A percentile compares a stretch with the other conserved stretches of the same genome.
Conservation (phyloP, 2,113 vertebrate genomes). For the Anseranas semipalmata region DNA sequence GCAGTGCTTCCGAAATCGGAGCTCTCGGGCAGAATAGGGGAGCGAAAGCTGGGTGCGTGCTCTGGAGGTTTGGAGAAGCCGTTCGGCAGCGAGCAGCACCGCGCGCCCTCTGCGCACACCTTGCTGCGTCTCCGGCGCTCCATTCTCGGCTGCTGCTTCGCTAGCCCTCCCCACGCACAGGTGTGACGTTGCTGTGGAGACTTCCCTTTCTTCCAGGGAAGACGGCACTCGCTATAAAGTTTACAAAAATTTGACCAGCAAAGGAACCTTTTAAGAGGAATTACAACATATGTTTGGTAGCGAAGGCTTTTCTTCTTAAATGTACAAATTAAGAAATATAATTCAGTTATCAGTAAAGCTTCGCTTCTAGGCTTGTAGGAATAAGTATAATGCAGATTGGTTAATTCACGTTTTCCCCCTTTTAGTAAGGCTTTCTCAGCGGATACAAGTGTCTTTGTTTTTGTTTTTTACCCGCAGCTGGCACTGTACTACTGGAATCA, state of each 20-base stretch:
- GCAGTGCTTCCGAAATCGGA: background rate
- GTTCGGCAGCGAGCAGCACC: background rate
- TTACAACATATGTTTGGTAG: background rate
- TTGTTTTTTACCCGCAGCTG: too few species aligned
- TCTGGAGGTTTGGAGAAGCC: background rate
- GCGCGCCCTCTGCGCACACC: fast-evolving
- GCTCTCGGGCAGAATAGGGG: background rate
- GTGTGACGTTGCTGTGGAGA: too few species aligned
- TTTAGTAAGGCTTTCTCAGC: background rate
- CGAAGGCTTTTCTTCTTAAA: background rate
- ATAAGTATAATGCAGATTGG: background rate
- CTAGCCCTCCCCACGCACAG: too few species aligned
- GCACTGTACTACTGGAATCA: too few species aligned
- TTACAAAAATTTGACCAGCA: background rate
- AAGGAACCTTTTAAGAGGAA: background rate
- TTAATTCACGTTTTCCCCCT: background rate
- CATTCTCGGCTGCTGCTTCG: too few species aligned
- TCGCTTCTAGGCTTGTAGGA: background rate
- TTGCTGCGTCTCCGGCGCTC: too few species aligned
- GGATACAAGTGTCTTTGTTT: fast-evolving
- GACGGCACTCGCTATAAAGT: background rate
- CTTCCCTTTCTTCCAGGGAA: background rate
- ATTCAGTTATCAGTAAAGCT: background rate
- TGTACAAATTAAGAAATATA: background rate
- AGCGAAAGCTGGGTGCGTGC: background rate